Evolutionary conservation across 2,113 vertebrate species (phyloP), one percentile per base, ranked within the genome.

Genomic region (Mola mola): DNA sequence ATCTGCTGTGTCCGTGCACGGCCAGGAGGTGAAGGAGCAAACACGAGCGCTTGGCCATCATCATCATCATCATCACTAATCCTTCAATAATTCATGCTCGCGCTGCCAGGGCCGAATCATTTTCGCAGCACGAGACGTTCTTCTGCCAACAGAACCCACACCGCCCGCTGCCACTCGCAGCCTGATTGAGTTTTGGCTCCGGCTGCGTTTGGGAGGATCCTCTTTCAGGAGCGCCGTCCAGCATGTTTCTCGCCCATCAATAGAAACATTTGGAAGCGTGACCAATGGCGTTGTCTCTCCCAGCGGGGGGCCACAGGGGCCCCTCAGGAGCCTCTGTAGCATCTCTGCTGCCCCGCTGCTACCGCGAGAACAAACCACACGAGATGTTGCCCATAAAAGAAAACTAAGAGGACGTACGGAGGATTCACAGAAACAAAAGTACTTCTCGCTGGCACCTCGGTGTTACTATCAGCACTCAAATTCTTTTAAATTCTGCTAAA

Each of bases 251-350:
- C 4, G 10, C 51, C 56, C 78, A 76, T 83, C 79, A 81, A 83
- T 81, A 38, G 75, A 52, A 72, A 70, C 62, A 60, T 71, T 75
- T 83, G 66, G 67, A 83, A 79, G 55, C 64, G 10, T 75, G 82
- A 88, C 75, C 72, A 81, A 83, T 69, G 50, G 43, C 40, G 29
- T 17, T 9, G 69, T 82, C 67, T 58, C 25, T 36, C 49, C 46
- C 66, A 33, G 57, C 66, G 72, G 79, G 56, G 72, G 53, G 11
- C 51, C 1, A 1, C 1, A 7, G 49, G 69, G 56, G 47, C 65
- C n/a, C 60, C 37, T 58, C 41, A 24, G 49, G 74, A 50, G 5
- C 57, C 52, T 21, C 25, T 2, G 41, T 0, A 22, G 41, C 72
- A 29, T 69, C 65, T 59, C 66, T 17, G 38, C 57, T 40, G 41